phyloP scores from a whole-genome alignment of 2,888 invertebrate species.

The Zygaena filipendulae region DNA sequence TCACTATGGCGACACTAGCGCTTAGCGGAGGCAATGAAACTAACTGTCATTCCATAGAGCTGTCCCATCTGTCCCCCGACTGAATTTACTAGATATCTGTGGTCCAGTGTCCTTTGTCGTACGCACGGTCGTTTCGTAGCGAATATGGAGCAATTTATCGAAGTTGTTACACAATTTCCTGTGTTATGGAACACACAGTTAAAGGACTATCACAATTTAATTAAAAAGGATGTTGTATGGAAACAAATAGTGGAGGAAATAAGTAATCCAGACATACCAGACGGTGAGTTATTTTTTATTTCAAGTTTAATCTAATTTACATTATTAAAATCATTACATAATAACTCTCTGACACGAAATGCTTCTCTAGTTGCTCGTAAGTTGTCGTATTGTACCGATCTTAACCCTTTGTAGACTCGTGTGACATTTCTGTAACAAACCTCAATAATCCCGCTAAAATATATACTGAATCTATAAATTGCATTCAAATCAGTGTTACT shows the following conservation, averaged over 20 bases:
- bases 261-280: slow-evolving; percentile 18
- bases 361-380: slow-evolving; percentile 19
- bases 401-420: no score
- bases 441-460: slow-evolving; percentile 8
- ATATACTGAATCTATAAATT: slow-evolving; percentile 6
- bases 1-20: no score
- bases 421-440: slow-evolving; percentile 9
- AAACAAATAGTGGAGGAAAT: slow-evolving; percentile 18
- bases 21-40: no score
- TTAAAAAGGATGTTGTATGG: slow-evolving; percentile 18
- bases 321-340: slow-evolving; percentile 20
- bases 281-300: slow-evolving; percentile 18
- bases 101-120: slow-evolving; percentile 16
- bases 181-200: slow-evolving; percentile 2
- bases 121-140: slow-evolving; percentile 16
- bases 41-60: no score
- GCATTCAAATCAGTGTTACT: slow-evolving; percentile 8
- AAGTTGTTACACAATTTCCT: slow-evolving; percentile 1
- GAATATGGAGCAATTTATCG: slow-evolving; percentile 16
- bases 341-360: slow-evolving; percentile 18
- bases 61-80: no score
- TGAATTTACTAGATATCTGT: no score
- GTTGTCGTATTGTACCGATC: slow-evolving; percentile 18
- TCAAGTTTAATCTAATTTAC: slow-evolving; percentile 13
- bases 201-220: slow-evolving; percentile 19